A percentile compares a stretch with the other conserved stretches of the same genome.
These are phyloP conservation scores for Pongo abelii DNA, from an alignment of 2,113 vertebrate genomes.

Conservation along the genomic window DNA sequence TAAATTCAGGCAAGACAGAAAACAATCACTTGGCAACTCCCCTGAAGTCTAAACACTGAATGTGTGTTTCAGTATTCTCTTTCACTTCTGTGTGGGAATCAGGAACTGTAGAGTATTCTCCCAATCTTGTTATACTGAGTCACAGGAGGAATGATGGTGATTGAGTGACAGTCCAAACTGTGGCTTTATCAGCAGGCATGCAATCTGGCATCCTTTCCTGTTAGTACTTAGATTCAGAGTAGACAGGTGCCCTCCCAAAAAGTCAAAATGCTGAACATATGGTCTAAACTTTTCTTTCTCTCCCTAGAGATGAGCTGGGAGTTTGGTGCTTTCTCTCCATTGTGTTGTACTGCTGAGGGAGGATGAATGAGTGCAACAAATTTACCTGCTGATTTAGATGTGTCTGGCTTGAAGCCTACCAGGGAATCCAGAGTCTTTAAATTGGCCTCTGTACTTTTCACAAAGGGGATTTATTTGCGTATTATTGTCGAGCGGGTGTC, in stretches of 20 bases:
- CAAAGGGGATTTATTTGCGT: not conserved
- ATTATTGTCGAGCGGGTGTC: not conserved
- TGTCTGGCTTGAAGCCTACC: not conserved
- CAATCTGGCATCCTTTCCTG: not conserved
- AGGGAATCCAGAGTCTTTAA: not conserved
- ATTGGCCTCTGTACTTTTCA: not conserved
- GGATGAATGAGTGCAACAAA: not conserved
- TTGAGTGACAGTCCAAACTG: not conserved
- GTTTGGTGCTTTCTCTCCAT: not conserved
- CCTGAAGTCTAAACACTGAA: not conserved
- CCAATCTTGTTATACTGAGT: not conserved
- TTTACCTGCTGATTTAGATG: not conserved
- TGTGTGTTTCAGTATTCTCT: not conserved
- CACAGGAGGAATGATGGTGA: not conserved
- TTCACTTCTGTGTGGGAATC: not conserved
- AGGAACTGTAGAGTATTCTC: not conserved
- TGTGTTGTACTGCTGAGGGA: too few species aligned
- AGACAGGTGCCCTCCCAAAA: not conserved
- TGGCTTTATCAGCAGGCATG: not conserved
- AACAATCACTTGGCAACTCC: not conserved
- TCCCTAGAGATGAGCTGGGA: not conserved
- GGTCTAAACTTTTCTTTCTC: not conserved
- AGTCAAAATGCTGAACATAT: not conserved
- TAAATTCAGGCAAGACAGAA: not conserved
- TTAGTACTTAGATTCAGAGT: not conserved